These are phyloP conservation scores for Perithous albicinctus DNA, from an alignment of 2,888 invertebrate genomes.

Conservation along the genomic window DNA sequence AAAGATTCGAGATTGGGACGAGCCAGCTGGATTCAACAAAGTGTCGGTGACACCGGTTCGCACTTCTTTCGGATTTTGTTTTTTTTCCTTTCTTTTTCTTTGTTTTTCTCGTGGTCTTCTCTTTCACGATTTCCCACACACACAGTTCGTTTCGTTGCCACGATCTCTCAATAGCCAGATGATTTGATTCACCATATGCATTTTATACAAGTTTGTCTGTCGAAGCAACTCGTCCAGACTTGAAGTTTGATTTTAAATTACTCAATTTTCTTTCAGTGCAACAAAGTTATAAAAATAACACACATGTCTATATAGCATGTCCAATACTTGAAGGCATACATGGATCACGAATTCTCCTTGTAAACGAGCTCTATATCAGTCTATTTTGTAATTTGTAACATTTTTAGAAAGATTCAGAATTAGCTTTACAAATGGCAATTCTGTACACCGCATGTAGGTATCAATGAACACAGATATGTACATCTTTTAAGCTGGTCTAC, in stretches of 20 bases:
- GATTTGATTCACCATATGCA: constrained; percentile 38
- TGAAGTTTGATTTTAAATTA: background rate
- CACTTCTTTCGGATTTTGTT: constrained; percentile 61
- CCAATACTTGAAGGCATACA: background rate
- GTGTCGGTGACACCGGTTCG: constrained; percentile 68
- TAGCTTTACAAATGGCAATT: background rate
- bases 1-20: constrained; percentile 57
- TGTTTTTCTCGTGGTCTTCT: background rate
- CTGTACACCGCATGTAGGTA: background rate
- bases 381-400: background rate
- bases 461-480: background rate
- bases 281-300: background rate
- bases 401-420: background rate
- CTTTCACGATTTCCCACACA: constrained; percentile 28
- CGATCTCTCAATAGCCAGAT: constrained; percentile 47
- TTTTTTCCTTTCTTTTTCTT: constrained; percentile 35
- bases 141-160: background rate
- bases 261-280: background rate
- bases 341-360: background rate
- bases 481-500: background rate
- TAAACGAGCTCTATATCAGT: background rate
- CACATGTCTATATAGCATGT: background rate
- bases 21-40: constrained; percentile 62
- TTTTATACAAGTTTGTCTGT: background rate
- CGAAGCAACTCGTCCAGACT: background rate